These are phyloP conservation scores for Deroptyus accipitrinus DNA, from an alignment of 2,113 vertebrate genomes.

Conservation along the genomic window DNA sequence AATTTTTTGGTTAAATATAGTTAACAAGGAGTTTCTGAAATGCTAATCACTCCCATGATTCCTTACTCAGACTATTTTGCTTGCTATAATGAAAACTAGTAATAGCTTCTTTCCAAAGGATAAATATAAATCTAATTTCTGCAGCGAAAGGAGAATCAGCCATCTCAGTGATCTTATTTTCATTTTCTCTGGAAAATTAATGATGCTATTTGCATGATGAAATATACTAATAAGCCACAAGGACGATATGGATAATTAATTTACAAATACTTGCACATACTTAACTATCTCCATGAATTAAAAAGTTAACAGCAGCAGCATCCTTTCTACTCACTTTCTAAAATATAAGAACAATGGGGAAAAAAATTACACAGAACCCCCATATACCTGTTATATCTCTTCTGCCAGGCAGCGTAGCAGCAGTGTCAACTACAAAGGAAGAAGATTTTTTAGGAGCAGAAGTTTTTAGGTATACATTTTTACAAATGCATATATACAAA, in stretches of 20 bases:
- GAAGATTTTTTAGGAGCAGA: neutral
- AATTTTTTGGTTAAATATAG: neutral
- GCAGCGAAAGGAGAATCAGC: neutral
- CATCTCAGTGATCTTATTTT: neutral
- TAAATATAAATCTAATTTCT: neutral
- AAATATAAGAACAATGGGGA: neutral
- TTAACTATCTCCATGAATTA: neutral
- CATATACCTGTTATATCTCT: neutral
- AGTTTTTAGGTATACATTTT: neutral
- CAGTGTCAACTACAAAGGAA: constrained; percentile 34
- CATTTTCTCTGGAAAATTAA: neutral
- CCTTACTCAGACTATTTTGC: neutral
- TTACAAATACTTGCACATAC: neutral
- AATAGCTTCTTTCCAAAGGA: neutral
- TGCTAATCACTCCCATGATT: neutral
- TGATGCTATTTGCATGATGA: neutral
- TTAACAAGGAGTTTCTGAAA: neutral
- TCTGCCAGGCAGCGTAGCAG: neutral
- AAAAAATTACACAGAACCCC: neutral
- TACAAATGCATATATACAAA: accelerated
- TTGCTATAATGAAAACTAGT: neutral
- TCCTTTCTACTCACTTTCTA: neutral
- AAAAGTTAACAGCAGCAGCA: neutral
- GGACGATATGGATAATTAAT: neutral
- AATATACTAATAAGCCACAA: neutral